These are phyloP conservation scores for Calidris pugnax DNA, from an alignment of 2,113 vertebrate genomes.

Conservation along the genomic window DNA sequence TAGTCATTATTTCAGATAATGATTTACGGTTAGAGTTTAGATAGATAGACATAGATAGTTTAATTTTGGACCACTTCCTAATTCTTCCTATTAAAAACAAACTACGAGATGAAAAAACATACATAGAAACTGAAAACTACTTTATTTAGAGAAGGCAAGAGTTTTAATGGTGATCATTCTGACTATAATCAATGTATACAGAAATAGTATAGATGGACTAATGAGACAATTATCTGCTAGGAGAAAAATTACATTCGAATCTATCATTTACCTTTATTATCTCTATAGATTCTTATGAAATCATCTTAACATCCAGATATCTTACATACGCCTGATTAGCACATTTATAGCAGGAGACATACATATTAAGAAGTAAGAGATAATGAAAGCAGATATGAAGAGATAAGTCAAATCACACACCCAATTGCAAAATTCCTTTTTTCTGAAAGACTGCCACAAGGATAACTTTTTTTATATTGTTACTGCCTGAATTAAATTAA, in stretches of 20 bases:
- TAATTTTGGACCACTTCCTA: not conserved
- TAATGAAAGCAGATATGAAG: slow-evolving; percentile 10
- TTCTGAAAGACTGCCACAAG: slow-evolving; percentile 21
- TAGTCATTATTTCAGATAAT: slow-evolving; percentile 46
- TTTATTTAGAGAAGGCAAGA: not conserved
- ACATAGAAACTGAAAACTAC: not conserved
- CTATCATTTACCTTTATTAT: not conserved
- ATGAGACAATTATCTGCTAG: not conserved
- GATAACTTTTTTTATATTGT: not conserved
- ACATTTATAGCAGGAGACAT: not conserved
- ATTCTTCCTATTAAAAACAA: not conserved
- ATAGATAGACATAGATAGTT: not conserved
- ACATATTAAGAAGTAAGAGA: not conserved
- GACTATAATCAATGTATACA: not conserved
- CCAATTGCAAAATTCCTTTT: not conserved
- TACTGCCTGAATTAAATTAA: slow-evolving; percentile 35
- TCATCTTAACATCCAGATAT: not conserved
- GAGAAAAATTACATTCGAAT: not conserved
- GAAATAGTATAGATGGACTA: not conserved
- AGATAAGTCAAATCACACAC: not conserved
- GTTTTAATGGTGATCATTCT: not conserved
- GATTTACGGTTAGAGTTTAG: slow-evolving; percentile 48
- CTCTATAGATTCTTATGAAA: not conserved
- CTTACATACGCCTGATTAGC: not conserved
- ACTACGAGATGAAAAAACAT: not conserved